phyloP scores from a whole-genome alignment of 2,113 vertebrate species.

The Craseonycteris thonglongyai region DNA sequence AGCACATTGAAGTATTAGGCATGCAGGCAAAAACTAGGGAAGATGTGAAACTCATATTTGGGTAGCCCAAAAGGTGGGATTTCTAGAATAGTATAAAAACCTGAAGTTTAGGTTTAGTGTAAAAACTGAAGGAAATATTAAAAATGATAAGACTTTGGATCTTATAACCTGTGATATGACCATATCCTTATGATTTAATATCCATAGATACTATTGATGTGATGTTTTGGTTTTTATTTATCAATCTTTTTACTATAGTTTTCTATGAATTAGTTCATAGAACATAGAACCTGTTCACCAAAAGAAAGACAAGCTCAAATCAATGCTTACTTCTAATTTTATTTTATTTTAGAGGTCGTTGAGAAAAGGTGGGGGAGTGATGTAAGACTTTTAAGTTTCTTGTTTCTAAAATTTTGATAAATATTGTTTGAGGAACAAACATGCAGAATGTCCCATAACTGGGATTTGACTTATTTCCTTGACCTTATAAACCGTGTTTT shows the following conservation, averaged over 20 bases:
- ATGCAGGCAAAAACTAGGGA: neutral
- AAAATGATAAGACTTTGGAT: constrained; percentile 31
- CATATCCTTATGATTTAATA: neutral
- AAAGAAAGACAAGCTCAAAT: neutral
- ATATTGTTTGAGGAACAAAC: neutral
- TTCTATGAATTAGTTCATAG: neutral
- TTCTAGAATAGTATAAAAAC: constrained; percentile 38
- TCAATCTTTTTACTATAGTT: neutral
- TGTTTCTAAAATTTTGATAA: neutral
- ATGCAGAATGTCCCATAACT: neutral
- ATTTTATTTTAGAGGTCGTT: neutral
- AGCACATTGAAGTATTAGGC: neutral
- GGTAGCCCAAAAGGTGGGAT: constrained; percentile 34
- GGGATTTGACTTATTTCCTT: neutral
- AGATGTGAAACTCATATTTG: neutral
- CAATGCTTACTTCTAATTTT: neutral
- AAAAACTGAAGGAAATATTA: neutral
- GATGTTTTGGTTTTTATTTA: neutral
- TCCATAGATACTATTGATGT: neutral
- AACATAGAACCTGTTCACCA: neutral
- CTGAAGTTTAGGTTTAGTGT: neutral
- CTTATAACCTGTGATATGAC: constrained; percentile 3
- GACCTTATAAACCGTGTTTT: too few species aligned
- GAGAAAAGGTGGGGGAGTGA: neutral
- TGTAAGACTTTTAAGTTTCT: neutral